phyloP scores from a whole-genome alignment of 2,797 vertebrate species.

The Poecilia picta region DNA sequence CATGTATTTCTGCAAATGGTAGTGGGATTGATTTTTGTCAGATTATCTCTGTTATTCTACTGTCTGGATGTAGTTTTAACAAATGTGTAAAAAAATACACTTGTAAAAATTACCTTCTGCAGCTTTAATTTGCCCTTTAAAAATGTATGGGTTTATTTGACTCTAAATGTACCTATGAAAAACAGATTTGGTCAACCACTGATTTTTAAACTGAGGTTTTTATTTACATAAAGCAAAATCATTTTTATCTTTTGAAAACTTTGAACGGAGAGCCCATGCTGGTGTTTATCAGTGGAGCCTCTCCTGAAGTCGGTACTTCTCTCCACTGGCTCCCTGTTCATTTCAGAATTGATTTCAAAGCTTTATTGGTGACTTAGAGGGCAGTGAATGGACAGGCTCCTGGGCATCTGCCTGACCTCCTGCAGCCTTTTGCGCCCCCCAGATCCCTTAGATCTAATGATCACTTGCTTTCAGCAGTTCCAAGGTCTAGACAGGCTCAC shows the following conservation, averaged over 20 bases:
- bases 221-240: neutral
- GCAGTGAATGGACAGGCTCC: neutral
- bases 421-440: neutral
- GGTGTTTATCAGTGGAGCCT: neutral
- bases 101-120: no score
- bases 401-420: neutral
- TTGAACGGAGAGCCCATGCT: neutral
- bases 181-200: no score
- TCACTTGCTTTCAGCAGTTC: neutral
- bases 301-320: neutral
- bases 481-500: neutral
- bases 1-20: no score
- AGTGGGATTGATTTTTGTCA: no score
- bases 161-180: no score
- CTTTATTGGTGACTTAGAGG: neutral
- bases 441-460: neutral
- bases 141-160: neutral
- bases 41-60: no score
- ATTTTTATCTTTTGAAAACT: neutral
- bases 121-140: no score
- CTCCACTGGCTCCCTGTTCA: neutral
- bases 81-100: no score
- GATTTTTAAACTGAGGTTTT: neutral
- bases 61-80: no score
- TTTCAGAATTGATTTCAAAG: constrained; percentile 3